Base-by-base conservation (phyloP, 2,113 vertebrate species). In the Scatophagus argus region DNA sequence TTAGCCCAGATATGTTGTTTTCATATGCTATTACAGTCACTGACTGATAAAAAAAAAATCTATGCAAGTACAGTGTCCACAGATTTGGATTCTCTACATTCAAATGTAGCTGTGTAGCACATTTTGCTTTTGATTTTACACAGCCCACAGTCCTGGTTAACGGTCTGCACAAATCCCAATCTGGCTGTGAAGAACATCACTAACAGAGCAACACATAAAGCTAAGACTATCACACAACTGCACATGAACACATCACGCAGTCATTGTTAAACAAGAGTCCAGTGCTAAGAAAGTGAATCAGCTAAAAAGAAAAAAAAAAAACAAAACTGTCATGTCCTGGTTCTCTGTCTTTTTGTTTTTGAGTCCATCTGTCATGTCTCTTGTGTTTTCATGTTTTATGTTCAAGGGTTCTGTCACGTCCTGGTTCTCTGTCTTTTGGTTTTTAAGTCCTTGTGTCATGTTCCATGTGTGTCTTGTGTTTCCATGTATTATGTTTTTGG, bases 111-210 rank as follows among this genome's bases (percentile, higher is more conserved):
- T 25, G 21, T 61, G 6, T 3, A 16, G 64, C 43, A 60, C 19
- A 23, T 61, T 49, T 58, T 69, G 21, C 41, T 43, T 52, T 56
- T 29, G 44, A 65, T 41, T 64, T 55, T 36, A 44, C 44, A 49
- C 12, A 41, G 16, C 21, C 41, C 32, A 61, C 12, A 10, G 21
- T 39, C 39, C 55, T 49, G 27, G 41, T 49, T 38, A 34, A 27
- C 54, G 21, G 21, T 43, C 31, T 65, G 54, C 54, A 79, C 17
- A 67, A 55, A 71, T 46, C 65, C 34, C 25, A 34, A 8, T 25
- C 25, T 32, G 21, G 36, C 32, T 31, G 43, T 27, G 38, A 17
- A 3, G 23, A 68, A 73, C 77, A 74, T 58, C 58, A n/a, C 81
- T 73, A 41, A 31, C 27, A 56, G 5, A 54, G 29, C 14, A 44